Evolutionary conservation across 2,113 vertebrate species (phyloP).

Genomic region (Merops nubicus): DNA sequence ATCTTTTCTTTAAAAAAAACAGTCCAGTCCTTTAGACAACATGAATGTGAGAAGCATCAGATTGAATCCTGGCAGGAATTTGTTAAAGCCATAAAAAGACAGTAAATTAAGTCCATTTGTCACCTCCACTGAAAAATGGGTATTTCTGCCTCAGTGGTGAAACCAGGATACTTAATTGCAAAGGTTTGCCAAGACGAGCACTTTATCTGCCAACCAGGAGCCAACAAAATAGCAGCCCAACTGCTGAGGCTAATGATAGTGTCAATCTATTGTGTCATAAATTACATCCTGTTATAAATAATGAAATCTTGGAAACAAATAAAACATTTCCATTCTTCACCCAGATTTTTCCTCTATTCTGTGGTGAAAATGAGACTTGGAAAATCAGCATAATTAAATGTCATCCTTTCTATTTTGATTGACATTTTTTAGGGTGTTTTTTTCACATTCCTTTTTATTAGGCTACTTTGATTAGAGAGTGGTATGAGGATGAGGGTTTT

Average conservation of each 20-base stretch:
- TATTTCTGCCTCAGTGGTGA: not conserved
- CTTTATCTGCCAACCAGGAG: not conserved
- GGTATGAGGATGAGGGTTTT: not conserved
- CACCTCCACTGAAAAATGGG: not conserved
- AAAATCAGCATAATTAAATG: slow-evolving; percentile 1
- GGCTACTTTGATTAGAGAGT: not conserved
- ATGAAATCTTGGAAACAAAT: slow-evolving; percentile 55
- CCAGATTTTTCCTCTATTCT: slow-evolving; percentile 4
- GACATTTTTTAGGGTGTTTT: not conserved
- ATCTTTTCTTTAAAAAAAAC: not conserved
- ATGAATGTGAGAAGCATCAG: not conserved
- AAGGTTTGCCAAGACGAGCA: not conserved
- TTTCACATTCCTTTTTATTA: not conserved
- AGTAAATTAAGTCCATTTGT: not conserved
- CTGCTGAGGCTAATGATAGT: not conserved
- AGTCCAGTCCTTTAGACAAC: not conserved
- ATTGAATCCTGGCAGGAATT: not conserved
- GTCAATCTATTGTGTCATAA: slow-evolving; percentile 46
- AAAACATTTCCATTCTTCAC: not conserved
- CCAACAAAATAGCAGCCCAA: not conserved
- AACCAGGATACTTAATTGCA: not conserved
- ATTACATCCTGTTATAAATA: slow-evolving; percentile 59
- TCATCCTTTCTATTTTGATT: not conserved
- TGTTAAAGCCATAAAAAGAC: not conserved
- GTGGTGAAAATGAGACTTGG: slow-evolving; percentile 18